Percentiles rank a stretch among this genome's conserved stretches.
Conservation (phyloP, 2,797 vertebrate genomes). For the Gallinago nigripennis region DNA sequence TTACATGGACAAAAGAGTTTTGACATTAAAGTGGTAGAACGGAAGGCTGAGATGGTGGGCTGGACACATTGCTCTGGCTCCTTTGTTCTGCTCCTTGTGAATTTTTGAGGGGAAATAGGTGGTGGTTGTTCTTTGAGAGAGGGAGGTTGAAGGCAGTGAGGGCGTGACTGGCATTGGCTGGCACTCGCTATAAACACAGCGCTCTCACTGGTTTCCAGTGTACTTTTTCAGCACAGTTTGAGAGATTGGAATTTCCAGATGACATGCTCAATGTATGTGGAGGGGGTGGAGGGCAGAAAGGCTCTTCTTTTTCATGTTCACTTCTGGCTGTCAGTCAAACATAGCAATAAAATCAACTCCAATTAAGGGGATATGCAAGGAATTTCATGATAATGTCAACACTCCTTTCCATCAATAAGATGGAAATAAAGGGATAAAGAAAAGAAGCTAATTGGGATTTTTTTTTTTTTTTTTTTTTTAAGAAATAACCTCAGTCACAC, state of each 20-base stretch:
- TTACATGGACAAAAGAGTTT: not conserved
- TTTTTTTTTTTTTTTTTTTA: not conserved
- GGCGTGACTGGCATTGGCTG: slow-evolving; percentile 42
- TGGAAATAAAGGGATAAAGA: not conserved
- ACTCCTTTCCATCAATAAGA: slow-evolving; percentile 13
- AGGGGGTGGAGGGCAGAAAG: not conserved
- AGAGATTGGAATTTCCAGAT: slow-evolving; percentile 43
- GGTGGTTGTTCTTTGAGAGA: not conserved
- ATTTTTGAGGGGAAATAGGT: not conserved
- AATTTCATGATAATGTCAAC: slow-evolving; percentile 59
- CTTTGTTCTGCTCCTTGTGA: not conserved
- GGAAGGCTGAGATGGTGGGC: not conserved
- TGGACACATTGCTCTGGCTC: not conserved
- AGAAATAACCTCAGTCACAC: not conserved
- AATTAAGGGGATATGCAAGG: slow-evolving; percentile 65
- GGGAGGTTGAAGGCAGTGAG: not conserved
- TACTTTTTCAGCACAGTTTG: not conserved
- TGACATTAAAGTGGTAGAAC: not conserved
- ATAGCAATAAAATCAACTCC: slow-evolving; percentile 62
- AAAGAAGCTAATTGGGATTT: not conserved
- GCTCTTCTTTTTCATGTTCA: slow-evolving; percentile 32
- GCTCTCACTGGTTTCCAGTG: not conserved
- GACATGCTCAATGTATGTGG: not conserved
- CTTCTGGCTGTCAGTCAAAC: slow-evolving; percentile 63
- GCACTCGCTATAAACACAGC: slow-evolving; percentile 35